Percentiles rank a stretch among this genome's conserved stretches.
These are phyloP conservation scores for Gambusia affinis DNA, from an alignment of 2,113 vertebrate species.

Conservation along the genomic window DNA sequence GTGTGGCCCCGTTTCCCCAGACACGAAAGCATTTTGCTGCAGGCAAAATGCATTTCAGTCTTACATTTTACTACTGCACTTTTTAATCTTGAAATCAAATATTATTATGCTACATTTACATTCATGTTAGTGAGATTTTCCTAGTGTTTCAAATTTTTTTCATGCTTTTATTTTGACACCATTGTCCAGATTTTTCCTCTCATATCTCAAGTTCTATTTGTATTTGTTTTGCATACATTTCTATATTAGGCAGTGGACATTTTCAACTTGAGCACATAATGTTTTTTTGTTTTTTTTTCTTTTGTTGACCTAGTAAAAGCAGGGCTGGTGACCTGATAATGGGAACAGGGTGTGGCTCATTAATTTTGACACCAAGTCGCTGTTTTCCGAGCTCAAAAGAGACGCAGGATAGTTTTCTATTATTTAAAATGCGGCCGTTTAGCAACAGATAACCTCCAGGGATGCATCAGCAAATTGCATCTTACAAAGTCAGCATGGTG, in stretches of 20 bases:
- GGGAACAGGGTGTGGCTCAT: conserved; percentile 33
- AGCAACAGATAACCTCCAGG: conserved; percentile 7
- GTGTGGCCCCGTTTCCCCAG: conserved; percentile 18
- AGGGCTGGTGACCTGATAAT: background rate
- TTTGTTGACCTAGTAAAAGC: background rate
- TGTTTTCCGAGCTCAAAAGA: conserved; percentile 32
- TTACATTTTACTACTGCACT: background rate
- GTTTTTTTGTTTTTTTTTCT: background rate
- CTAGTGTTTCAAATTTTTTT: background rate
- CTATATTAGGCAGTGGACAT: background rate
- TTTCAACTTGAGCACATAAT: background rate
- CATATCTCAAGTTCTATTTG: background rate
- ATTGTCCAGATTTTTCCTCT: background rate
- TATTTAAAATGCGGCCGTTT: conserved; percentile 24
- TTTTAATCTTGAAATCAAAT: background rate
- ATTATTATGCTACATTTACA: background rate
- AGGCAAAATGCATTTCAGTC: background rate
- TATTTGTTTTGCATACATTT: background rate
- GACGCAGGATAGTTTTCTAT: background rate
- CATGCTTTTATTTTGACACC: too few relatives aligned
- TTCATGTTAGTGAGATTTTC: background rate
- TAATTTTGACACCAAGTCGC: conserved; percentile 24
- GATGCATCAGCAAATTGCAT: conserved; percentile 28
- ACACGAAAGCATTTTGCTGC: background rate
- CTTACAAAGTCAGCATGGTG: conserved; percentile 20